A percentile compares a stretch with the other conserved stretches of the same genome.
Evolutionary conservation across 2,888 invertebrate genomes (phyloP).

Genomic region (Teleiodes luculella): DNA sequence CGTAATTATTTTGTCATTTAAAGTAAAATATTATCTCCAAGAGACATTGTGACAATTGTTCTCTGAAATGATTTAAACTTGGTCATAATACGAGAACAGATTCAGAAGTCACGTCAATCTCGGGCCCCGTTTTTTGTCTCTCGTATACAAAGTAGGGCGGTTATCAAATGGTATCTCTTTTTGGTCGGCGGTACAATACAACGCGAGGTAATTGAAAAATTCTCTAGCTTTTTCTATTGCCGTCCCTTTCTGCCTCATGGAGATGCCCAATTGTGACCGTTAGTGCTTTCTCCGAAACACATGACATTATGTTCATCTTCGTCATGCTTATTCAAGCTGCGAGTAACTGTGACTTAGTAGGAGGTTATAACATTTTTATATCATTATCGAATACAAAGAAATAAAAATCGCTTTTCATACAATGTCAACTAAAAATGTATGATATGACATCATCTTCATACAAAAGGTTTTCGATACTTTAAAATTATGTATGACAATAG

Average conservation of each 20-base stretch:
- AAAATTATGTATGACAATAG: background rate
- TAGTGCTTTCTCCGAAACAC: slow-evolving; percentile 32
- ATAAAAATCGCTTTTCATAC: too few relatives aligned
- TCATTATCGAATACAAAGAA: too few relatives aligned
- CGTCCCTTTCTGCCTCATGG: slow-evolving; percentile 21
- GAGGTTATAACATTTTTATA: slow-evolving; percentile 7
- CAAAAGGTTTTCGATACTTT: slow-evolving; percentile 11
- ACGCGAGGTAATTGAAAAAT: slow-evolving; percentile 38
- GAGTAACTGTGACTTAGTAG: slow-evolving; percentile 26
- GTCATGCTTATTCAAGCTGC: slow-evolving; percentile 28
- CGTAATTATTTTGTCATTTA: slow-evolving; percentile 31
- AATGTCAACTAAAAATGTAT: too few relatives aligned
- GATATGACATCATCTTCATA: too few relatives aligned
- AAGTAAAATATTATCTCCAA: background rate
- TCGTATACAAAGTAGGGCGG: slow-evolving; percentile 12
- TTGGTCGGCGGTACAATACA: slow-evolving; percentile 22
- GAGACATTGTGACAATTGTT: slow-evolving; percentile 1
- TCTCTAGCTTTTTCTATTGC: slow-evolving; percentile 29
- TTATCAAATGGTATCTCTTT: slow-evolving; percentile 21
- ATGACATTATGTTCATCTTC: slow-evolving; percentile 28
- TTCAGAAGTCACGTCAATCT: slow-evolving; percentile 3
- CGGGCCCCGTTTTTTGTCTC: slow-evolving; percentile 8
- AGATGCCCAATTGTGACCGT: slow-evolving; percentile 26
- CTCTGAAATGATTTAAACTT: slow-evolving; percentile 14
- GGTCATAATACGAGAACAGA: background rate